Base-by-base conservation (phyloP, 2,113 vertebrate species). In the Oryzias celebensis region DNA sequence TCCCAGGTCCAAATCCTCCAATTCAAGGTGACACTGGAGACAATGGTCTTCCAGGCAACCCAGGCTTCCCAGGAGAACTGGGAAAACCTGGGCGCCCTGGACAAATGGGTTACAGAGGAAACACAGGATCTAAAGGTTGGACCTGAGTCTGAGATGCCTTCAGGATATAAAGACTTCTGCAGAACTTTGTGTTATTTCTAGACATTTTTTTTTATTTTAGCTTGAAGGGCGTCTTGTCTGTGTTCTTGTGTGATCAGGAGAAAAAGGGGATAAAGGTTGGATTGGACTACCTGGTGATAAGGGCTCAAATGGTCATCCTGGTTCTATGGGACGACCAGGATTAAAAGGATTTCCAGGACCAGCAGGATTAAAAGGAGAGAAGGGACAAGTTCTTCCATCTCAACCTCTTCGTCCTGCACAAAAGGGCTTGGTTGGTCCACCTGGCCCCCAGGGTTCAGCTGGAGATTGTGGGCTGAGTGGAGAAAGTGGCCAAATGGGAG, bases 11-110 rank as follows among this genome's bases (percentile, higher is more conserved):
- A 24, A 72, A 70, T 17, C 49, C 63, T 60, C 65, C 87, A 2
- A 16, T 88, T 42, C 22, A 28, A 0, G 96, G 97, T n/a, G 85
- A 91, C 4, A 80, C 71, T 4, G 97, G 97, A 8, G 92, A 94
- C 22, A 60, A 87, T 1, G 92, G 92, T n/a, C 3, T 17, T 17
- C 41, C 45, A 15, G 91, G 91, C 0, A 58, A 18, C 18, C 20
- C 0, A 0, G 91, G 90, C 7, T 24, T 53, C 17, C 16, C 0
- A 2, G 91, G 91, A 14, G 57, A 59, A 3, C 1, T 0, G 4
- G 88, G 91, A 60, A 20, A 20, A 3, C 53, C 58, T 41, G 88
- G 89, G 14, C 49, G 10, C 14, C 4, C 36, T 5, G 89, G 89
- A 62, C 36, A 3, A 13, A 12, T 12, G 36, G 36, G 36, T 10